Evolutionary conservation across 2,797 vertebrate genomes (phyloP).

Genomic region (Acestrorhynchus altus): DNA sequence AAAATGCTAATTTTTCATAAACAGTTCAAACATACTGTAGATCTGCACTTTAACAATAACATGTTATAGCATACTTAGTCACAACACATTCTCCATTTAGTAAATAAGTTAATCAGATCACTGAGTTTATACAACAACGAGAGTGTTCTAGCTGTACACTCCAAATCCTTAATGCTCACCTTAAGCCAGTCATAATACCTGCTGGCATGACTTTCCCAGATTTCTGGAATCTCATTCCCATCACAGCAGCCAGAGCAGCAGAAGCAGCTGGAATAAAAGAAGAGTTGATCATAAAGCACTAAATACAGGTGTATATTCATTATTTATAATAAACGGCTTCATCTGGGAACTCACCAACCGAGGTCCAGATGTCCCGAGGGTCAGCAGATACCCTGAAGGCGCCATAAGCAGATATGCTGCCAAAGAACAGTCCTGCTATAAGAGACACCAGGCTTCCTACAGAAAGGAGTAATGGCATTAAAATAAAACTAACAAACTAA

Average conservation of each 20-base stretch:
- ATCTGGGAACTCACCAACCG: conserved; percentile 89
- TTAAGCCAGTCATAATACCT: conserved; percentile 86
- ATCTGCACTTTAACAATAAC: too few relatives aligned
- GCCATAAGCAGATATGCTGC: conserved; percentile 84
- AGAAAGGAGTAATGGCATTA: not conserved
- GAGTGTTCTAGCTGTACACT: too few relatives aligned
- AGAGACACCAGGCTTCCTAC: conserved; percentile 89
- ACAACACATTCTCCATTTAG: too few relatives aligned
- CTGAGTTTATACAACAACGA: not conserved
- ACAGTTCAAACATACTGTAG: too few relatives aligned
- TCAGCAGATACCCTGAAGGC: conserved; percentile 82
- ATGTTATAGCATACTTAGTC: too few relatives aligned
- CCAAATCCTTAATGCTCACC: conserved; percentile 73
- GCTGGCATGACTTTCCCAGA: conserved; percentile 92
- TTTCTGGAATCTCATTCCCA: conserved; percentile 92
- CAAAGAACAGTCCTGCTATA: conserved; percentile 86
- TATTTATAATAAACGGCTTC: too few relatives aligned
- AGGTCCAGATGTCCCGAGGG: conserved; percentile 83
- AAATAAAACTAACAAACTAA: too few relatives aligned
- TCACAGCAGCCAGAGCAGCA: conserved; percentile 83
- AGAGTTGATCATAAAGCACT: not conserved
- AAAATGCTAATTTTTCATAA: too few relatives aligned
- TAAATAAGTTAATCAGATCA: too few relatives aligned
- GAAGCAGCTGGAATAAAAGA: conserved; percentile 79
- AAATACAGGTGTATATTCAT: too few relatives aligned